Evolutionary conservation across 2,888 invertebrate genomes (phyloP), one percentile per base, ranked within the genome.

Genomic region (Alviniconcha strummeri): DNA sequence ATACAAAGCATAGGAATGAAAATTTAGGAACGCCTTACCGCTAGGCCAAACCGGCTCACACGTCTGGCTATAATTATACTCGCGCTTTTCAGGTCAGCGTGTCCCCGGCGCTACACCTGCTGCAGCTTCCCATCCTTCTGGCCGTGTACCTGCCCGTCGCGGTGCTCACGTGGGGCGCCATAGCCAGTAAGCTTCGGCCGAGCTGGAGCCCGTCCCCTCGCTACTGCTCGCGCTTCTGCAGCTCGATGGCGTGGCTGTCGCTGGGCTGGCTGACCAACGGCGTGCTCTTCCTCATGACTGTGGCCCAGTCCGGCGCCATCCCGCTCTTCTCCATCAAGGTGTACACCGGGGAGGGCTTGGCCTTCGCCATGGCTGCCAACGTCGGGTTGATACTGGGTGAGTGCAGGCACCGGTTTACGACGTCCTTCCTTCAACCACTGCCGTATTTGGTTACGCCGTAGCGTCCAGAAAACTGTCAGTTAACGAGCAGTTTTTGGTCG

Each of bases 211-310:
- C 19, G 13, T 17, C 71, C 71, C 71, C 71, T 17, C 71, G 71
- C 71, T 5, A 8, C 71, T 19, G 17, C 7, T 9, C n/a, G 13
- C 71, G 71, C 4, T 19, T 71, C 13, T 15, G 13, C 71, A 71
- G 5, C 71, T 15, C 71, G 17, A 17, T 71, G 71, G 71, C 71
- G 5, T n/a, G 17, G 71, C 17, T 19, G 71, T 71, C 71, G 7
- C 71, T 71, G 71, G 71, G 71, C n/a, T 71, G 71, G 71, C 17
- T 71, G n/a, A 17, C n/a, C 71, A 71, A 71, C 71, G 71, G 71
- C 7, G 71, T 71, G 7, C 71, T 71, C 1, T 4, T 71, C 2
- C 71, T 71, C 13, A 17, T n/a, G 13, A 8, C 71, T 19, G n/a
- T 71, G 13, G 71, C 71, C 19, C 71, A 71, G 71, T 71, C 71